These are phyloP conservation scores for Cephalopterus ornatus DNA, from an alignment of 2,113 vertebrate species.

Conservation along the genomic window DNA sequence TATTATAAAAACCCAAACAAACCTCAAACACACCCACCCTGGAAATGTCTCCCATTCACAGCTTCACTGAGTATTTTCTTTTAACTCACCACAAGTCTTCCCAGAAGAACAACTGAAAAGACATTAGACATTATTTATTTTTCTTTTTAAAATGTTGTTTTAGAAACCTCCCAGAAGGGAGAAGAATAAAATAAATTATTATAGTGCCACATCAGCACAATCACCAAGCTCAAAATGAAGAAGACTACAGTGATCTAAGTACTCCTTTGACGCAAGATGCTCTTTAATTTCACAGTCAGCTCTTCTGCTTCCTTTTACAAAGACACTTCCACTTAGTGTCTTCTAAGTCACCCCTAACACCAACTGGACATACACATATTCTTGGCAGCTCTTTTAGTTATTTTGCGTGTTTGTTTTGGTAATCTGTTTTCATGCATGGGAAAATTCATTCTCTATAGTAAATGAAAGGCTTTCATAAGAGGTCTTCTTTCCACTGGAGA, in stretches of 20 bases:
- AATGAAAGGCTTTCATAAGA: constrained; percentile 44
- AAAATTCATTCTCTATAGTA: constrained; percentile 38
- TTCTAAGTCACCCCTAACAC: neutral
- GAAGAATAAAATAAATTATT: constrained; percentile 19
- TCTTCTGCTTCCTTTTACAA: constrained; percentile 20
- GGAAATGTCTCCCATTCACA: constrained; percentile 28
- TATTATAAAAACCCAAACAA: constrained; percentile 31
- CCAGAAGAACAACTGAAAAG: constrained; percentile 33
- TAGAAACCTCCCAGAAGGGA: constrained; percentile 21
- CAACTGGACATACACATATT: neutral
- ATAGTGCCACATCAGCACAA: constrained; percentile 17
- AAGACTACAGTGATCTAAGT: neutral
- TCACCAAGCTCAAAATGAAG: neutral
- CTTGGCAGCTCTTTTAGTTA: neutral
- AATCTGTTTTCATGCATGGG: neutral
- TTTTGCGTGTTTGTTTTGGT: neutral
- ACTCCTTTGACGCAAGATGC: constrained; percentile 12
- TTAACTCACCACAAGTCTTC: constrained; percentile 40
- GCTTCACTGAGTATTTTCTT: constrained; percentile 30
- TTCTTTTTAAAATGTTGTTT: constrained; percentile 31
- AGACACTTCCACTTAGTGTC: neutral
- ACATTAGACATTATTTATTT: constrained; percentile 35
- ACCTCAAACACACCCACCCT: constrained; percentile 38
- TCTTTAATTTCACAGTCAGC: constrained; percentile 4
- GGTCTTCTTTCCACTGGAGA: constrained; percentile 38